These are phyloP conservation scores for Bhutanitis thaidina DNA, from an alignment of 2,888 invertebrate species.

Conservation along the genomic window DNA sequence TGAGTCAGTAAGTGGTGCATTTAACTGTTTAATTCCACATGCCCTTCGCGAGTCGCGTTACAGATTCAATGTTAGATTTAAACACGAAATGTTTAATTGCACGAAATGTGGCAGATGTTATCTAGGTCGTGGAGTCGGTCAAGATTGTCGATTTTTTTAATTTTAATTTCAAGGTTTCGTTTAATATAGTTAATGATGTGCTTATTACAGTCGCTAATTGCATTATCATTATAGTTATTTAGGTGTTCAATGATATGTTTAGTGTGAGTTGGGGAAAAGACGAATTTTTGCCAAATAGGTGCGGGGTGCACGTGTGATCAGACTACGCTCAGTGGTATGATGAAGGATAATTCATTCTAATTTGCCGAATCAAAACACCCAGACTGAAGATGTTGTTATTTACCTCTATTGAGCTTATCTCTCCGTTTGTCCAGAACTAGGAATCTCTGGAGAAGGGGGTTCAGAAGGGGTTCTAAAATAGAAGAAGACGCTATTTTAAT, in stretches of 20 bases:
- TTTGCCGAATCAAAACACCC: too few species aligned
- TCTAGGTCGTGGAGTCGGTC: constrained; percentile 33
- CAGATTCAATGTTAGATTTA: constrained; percentile 34
- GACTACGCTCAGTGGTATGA: too few species aligned
- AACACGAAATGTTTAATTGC: constrained; percentile 38
- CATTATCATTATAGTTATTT: constrained; percentile 7
- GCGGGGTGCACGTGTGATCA: too few species aligned
- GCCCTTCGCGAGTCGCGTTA: constrained; percentile 51
- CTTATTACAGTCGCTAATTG: not conserved
- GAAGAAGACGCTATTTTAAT: too few species aligned
- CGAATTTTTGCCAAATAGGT: too few species aligned
- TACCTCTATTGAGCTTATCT: too few species aligned
- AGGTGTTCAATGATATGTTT: not conserved
- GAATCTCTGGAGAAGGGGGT: too few species aligned
- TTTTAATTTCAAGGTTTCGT: constrained; percentile 5
- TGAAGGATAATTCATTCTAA: too few species aligned
- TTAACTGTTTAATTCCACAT: constrained; percentile 46
- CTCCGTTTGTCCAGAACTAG: too few species aligned
- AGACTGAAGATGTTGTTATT: too few species aligned
- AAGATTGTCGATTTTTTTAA: constrained; percentile 16
- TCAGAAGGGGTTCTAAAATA: too few species aligned
- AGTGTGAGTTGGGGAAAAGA: too few species aligned
- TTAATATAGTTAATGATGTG: not conserved
- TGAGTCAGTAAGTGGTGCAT: constrained; percentile 47
- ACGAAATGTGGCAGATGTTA: constrained; percentile 23